Evolutionary conservation across 2,113 vertebrate genomes (phyloP).

Genomic region (Piprites chloris): DNA sequence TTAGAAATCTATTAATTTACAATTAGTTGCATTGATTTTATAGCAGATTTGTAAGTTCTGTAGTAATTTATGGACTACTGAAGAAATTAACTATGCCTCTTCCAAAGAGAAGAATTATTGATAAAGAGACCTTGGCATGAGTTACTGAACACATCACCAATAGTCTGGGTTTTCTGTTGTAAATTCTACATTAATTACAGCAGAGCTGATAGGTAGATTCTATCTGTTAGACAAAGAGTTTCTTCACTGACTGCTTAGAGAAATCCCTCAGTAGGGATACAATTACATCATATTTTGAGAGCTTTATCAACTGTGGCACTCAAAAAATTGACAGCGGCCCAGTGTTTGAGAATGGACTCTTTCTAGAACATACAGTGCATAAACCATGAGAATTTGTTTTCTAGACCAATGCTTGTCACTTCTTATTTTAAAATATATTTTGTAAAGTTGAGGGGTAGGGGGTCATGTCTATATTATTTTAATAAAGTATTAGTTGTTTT

Average conservation of each 20-base stretch:
- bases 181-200: constrained; percentile 83
- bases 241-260: constrained; percentile 1
- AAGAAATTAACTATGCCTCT: constrained; percentile 67
- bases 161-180: constrained; percentile 69
- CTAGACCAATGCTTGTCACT: neutral
- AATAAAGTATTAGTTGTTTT: neutral
- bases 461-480: neutral
- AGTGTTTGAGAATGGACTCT: neutral
- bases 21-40: constrained; percentile 80
- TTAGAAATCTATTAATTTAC: constrained; percentile 76
- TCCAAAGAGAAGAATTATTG: constrained; percentile 67
- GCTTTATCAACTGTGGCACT: neutral
- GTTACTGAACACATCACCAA: constrained; percentile 71
- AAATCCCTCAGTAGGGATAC: neutral
- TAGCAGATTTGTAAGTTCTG: constrained; percentile 67
- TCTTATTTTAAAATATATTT: neutral
- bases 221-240: constrained; percentile 49
- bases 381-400: neutral
- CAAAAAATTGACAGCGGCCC: neutral
- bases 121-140: constrained; percentile 45
- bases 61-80: constrained; percentile 68
- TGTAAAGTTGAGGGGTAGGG: neutral
- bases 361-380: neutral
- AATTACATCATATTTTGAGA: neutral
- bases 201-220: constrained; percentile 66